Conservation (phyloP, 2,113 vertebrate genomes). For the Pelodiscus sinensis region DNA sequence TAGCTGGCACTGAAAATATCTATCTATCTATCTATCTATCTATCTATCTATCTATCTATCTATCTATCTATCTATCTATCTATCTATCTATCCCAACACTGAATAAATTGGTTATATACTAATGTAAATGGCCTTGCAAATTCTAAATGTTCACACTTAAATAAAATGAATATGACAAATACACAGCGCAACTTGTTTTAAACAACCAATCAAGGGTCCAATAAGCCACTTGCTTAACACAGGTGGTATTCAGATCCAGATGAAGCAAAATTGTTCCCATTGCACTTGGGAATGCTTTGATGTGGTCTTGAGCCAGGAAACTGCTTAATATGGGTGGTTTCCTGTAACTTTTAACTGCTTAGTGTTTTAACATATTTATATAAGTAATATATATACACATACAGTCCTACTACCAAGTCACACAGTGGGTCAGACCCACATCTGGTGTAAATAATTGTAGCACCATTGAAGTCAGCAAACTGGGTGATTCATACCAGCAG, state of each 20-base stretch:
- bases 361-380: background rate
- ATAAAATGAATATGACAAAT: background rate
- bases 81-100: background rate
- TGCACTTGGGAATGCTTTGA: background rate
- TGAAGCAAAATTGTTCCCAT: background rate
- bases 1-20: background rate
- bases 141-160: background rate
- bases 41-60: background rate
- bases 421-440: background rate
- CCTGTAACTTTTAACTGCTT: background rate
- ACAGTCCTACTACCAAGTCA: background rate
- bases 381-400: background rate
- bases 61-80: background rate
- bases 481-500: conserved; percentile 4
- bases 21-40: background rate
- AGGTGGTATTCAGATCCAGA: background rate
- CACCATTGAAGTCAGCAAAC: background rate
- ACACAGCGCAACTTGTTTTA: background rate
- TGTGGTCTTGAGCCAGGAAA: background rate
- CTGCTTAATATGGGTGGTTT: background rate
- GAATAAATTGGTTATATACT: background rate
- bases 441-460: background rate
- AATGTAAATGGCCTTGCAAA: background rate
- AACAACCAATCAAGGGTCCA: background rate
- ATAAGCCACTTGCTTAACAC: background rate